Evolutionary conservation across 2,113 vertebrate species (phyloP).

Genomic region (Chlamydotis undulata): DNA sequence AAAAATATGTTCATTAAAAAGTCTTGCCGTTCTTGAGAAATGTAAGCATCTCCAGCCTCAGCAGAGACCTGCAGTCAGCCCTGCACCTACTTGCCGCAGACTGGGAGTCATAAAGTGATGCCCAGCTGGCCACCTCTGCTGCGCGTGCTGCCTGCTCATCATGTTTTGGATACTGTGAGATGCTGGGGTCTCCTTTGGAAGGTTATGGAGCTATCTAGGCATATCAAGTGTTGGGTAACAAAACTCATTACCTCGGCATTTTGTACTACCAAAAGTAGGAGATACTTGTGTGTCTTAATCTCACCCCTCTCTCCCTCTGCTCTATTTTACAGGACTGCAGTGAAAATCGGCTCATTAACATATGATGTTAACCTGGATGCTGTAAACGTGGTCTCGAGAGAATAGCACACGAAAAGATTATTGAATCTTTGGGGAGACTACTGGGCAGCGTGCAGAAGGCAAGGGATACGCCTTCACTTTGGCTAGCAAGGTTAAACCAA

Average conservation of each 20-base stretch:
- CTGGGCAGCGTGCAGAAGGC: neutral
- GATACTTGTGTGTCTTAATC: neutral
- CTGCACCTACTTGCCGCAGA: accelerated
- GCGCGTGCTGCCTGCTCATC: neutral
- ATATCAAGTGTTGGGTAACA: neutral
- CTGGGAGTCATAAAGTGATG: neutral
- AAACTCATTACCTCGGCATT: neutral
- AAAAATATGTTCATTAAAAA: neutral
- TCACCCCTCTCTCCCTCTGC: neutral
- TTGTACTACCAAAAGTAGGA: neutral
- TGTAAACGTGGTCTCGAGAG: neutral
- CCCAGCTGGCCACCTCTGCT: neutral
- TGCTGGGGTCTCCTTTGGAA: neutral
- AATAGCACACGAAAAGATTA: neutral
- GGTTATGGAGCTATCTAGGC: neutral
- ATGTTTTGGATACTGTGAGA: neutral
- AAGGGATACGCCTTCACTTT: neutral
- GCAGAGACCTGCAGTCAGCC: neutral
- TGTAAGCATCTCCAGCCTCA: neutral
- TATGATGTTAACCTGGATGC: neutral
- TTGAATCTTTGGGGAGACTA: neutral
- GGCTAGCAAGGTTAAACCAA: neutral
- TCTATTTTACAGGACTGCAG: neutral
- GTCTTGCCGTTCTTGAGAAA: neutral
- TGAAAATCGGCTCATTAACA: neutral